Evolutionary conservation across 2,797 vertebrate species (phyloP).

Genomic region (Dryobates pubescens): DNA sequence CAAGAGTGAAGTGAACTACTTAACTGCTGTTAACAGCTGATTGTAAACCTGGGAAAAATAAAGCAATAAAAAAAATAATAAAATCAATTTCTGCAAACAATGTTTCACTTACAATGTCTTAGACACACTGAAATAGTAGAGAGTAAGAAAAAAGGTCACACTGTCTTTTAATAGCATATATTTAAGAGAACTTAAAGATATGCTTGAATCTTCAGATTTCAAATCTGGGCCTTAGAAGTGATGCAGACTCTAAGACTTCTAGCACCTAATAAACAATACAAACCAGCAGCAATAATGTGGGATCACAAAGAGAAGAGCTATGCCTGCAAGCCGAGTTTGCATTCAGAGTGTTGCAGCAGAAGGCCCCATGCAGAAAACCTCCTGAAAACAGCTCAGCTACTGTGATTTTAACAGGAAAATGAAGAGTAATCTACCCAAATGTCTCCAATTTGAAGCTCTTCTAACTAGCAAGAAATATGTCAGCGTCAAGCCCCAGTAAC

Average conservation of each 20-base stretch:
- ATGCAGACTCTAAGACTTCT: neutral
- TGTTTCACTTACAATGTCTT: neutral
- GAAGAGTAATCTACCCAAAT: neutral
- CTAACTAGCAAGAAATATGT: rapidly evolving
- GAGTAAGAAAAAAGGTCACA: neutral
- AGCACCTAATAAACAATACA: neutral
- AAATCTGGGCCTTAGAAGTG: neutral
- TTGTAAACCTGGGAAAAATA: slow-evolving; percentile 29
- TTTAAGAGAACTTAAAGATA: neutral
- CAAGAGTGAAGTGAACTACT: slow-evolving; percentile 17
- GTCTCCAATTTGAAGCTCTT: neutral
- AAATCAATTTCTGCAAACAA: slow-evolving; percentile 23
- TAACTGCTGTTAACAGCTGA: neutral
- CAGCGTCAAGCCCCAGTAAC: rapidly evolving
- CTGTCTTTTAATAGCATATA: neutral
- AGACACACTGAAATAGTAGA: neutral
- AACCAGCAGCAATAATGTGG: neutral
- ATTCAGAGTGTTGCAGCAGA: neutral
- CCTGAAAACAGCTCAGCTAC: neutral
- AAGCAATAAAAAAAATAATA: slow-evolving; percentile 15
- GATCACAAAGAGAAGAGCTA: neutral
- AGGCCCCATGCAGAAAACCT: neutral
- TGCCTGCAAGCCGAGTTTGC: neutral
- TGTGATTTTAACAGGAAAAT: neutral
- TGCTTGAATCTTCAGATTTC: neutral